Percentiles rank a stretch among this genome's conserved stretches.
These are phyloP conservation scores for Gymnosoma rotundatum DNA, from an alignment of 2,888 invertebrate genomes.

Conservation along the genomic window DNA sequence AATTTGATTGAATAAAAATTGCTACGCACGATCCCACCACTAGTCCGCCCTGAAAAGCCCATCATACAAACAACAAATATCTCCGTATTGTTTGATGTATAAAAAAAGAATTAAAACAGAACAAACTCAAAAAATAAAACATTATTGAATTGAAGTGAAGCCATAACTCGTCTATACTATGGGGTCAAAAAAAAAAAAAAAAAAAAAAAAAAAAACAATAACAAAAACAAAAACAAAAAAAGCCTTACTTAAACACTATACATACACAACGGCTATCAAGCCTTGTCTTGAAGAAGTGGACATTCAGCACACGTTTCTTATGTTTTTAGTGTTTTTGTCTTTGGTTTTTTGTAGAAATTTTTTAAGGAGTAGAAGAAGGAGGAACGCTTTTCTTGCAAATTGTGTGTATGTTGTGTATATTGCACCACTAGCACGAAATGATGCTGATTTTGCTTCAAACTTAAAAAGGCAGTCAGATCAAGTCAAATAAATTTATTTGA, in stretches of 20 bases:
- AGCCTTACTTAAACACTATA: background rate
- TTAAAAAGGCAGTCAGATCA: too few relatives aligned
- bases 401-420: background rate
- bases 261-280: background rate
- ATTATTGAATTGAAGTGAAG: constrained; percentile 57
- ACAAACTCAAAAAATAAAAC: constrained; percentile 28
- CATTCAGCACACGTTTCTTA: background rate
- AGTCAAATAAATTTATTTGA: too few relatives aligned
- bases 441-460: background rate
- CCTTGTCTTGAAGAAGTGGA: background rate
- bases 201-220: constrained; percentile 3
- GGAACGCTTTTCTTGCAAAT: constrained; percentile 4
- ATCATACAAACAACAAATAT: constrained; percentile 44
- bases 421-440: background rate
- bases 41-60: constrained; percentile 60
- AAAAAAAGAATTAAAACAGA: constrained; percentile 37
- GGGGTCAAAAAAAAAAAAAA: constrained; percentile 54
- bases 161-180: constrained; percentile 60
- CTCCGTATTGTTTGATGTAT: constrained; percentile 45
- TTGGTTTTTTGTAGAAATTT: background rate
- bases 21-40: constrained; percentile 20
- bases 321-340: background rate
- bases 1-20: too few relatives aligned
- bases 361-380: background rate
- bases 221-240: constrained; percentile 39